These are phyloP conservation scores for Harpagoxenus sublaevis DNA, from an alignment of 2,888 invertebrate genomes.

Conservation along the genomic window DNA sequence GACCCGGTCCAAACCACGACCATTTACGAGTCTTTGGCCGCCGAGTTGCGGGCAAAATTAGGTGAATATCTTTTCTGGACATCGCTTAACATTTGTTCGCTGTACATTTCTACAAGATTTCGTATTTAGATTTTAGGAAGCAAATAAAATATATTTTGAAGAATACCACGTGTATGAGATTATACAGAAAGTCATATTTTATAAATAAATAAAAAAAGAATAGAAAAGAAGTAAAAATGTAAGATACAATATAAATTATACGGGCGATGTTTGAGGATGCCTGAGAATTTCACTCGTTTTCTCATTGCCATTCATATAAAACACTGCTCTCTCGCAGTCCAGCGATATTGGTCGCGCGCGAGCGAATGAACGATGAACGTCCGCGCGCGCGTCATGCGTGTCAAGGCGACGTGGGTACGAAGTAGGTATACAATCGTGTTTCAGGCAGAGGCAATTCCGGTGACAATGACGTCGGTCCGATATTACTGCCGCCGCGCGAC, in stretches of 20 bases:
- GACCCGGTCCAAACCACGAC: slow-evolving; percentile 91
- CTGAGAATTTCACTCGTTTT: background rate
- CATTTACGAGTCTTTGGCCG: slow-evolving; percentile 96
- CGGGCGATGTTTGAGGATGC: background rate
- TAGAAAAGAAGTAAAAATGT: background rate
- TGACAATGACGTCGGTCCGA: slow-evolving; percentile 88
- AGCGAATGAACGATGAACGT: slow-evolving; percentile 1
- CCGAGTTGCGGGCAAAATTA: slow-evolving; percentile 94
- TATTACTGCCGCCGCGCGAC: slow-evolving; percentile 96
- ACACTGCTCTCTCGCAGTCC: background rate
- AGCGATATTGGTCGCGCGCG: background rate
- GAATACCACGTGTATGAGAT: background rate
- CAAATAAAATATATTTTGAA: background rate
- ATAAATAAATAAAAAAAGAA: background rate
- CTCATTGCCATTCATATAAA: background rate
- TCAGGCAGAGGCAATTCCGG: slow-evolving; percentile 84
- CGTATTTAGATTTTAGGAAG: too few relatives aligned
- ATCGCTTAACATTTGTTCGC: background rate
- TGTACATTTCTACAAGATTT: background rate
- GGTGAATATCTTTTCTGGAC: slow-evolving; percentile 82
- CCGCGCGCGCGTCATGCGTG: slow-evolving; percentile 32
- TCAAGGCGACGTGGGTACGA: slow-evolving; percentile 36
- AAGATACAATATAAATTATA: background rate
- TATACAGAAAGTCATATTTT: background rate
- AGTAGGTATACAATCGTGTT: slow-evolving; percentile 12